Evolutionary conservation across 2,888 invertebrate genomes (phyloP).

Genomic region (Metellina segmentata): DNA sequence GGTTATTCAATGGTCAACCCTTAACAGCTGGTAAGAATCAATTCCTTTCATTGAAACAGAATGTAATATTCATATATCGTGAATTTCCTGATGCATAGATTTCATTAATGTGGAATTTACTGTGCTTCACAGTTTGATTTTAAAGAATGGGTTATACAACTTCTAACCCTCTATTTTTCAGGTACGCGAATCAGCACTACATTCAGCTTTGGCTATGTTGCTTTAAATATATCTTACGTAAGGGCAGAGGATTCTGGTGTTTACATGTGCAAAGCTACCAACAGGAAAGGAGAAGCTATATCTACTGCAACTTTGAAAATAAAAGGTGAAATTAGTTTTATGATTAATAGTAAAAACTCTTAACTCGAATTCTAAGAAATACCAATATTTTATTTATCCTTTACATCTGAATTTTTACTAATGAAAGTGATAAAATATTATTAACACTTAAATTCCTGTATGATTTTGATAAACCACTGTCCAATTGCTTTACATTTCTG

Average conservation of each 20-base stretch:
- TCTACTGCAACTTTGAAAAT: slow-evolving; percentile 88
- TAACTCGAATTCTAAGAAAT: too few species aligned
- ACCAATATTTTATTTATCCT: too few species aligned
- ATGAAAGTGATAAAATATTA: too few species aligned
- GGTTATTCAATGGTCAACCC: slow-evolving; percentile 89
- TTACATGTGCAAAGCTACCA: slow-evolving; percentile 94
- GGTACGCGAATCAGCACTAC: slow-evolving; percentile 96
- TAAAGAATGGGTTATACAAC: too few species aligned
- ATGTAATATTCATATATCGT: not conserved
- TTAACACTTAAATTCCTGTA: too few species aligned
- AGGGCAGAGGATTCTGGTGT: slow-evolving; percentile 98
- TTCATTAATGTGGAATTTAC: too few species aligned
- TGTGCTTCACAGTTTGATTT: too few species aligned
- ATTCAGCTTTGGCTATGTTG: slow-evolving; percentile 99
- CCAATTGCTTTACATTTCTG: too few species aligned
- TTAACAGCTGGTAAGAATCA: slow-evolving; percentile 90
- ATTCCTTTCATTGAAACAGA: not conserved
- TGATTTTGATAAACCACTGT: too few species aligned
- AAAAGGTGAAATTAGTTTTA: slow-evolving; percentile 77
- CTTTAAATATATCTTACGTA: slow-evolving; percentile 98
- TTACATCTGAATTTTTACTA: too few species aligned
- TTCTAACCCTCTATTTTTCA: slow-evolving; percentile 76
- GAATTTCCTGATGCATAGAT: too few species aligned
- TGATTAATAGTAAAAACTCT: too few species aligned
- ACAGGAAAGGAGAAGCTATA: slow-evolving; percentile 93